Percentiles rank a stretch among this genome's conserved stretches.
Evolutionary conservation across 2,888 invertebrate species (phyloP).

Genomic region (Ditula angustiorana): DNA sequence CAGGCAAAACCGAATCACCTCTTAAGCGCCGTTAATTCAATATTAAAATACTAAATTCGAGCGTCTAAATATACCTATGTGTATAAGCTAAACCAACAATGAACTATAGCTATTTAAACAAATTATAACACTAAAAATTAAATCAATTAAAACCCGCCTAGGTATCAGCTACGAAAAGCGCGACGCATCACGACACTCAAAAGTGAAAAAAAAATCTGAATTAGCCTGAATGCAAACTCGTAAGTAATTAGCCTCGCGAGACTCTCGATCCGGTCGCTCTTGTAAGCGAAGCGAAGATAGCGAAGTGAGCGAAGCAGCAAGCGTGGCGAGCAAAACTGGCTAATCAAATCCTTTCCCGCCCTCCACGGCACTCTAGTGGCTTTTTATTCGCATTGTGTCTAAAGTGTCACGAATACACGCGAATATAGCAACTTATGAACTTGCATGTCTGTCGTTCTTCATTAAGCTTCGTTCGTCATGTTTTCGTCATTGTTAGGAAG

Average conservation of each 20-base stretch:
- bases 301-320: constrained; percentile 52
- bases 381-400: constrained; percentile 82
- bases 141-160: constrained; percentile 36
- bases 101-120: no score
- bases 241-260: constrained; percentile 85
- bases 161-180: constrained; percentile 21
- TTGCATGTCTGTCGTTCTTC: constrained; percentile 18
- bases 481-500: constrained; percentile 9
- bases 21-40: no score
- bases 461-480: constrained; percentile 25
- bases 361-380: constrained; percentile 73
- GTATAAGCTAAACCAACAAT: no score
- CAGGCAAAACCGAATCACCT: no score
- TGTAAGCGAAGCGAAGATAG: constrained; percentile 81
- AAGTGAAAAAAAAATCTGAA: constrained; percentile 76
- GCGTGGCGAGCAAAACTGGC: constrained; percentile 76
- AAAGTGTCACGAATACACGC: constrained; percentile 66
- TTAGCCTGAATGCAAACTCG: constrained; percentile 82
- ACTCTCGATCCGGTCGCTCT: constrained; percentile 82
- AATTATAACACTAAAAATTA: constrained; percentile 1
- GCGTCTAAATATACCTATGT: no score
- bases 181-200: constrained; percentile 66
- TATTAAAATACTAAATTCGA: no score
- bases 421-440: neutral
- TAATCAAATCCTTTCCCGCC: constrained; percentile 84